Evolutionary conservation across 1,140 invertebrate genomes (phyloP).

Genomic region (Formica selysi): DNA sequence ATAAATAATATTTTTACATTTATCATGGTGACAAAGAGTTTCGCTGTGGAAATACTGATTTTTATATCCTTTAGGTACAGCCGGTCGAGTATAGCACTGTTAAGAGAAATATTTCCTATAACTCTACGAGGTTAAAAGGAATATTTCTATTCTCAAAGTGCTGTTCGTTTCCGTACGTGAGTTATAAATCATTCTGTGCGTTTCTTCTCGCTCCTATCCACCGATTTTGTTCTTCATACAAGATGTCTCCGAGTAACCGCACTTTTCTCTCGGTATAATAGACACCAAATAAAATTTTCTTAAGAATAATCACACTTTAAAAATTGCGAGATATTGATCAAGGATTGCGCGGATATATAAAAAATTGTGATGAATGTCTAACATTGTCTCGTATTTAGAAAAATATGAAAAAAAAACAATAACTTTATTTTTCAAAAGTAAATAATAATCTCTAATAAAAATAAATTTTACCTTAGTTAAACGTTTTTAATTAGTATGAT

Average conservation of each 20-base stretch:
- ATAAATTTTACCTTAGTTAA: too few species aligned
- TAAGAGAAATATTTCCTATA: slow-evolving; percentile 52
- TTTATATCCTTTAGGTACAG: slow-evolving; percentile 25
- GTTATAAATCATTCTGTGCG: slow-evolving; percentile 7
- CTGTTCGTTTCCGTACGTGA: slow-evolving; percentile 43
- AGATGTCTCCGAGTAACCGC: neutral
- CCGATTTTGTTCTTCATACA: neutral
- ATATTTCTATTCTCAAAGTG: slow-evolving; percentile 54
- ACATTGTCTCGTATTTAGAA: too few species aligned
- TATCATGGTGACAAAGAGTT: slow-evolving; percentile 47
- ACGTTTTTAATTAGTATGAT: too few species aligned
- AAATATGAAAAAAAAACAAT: too few species aligned
- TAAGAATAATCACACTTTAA: slow-evolving; percentile 4
- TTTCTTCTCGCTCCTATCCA: neutral
- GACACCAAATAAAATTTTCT: neutral
- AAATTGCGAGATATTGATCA: neutral
- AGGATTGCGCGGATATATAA: too few species aligned
- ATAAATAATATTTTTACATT: slow-evolving; percentile 47
- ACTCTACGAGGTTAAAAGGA: slow-evolving; percentile 47
- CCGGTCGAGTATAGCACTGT: slow-evolving; percentile 3
- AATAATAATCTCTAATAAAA: too few species aligned
- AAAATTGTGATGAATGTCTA: too few species aligned
- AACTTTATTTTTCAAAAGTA: too few species aligned
- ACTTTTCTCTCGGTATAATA: slow-evolving; percentile 6
- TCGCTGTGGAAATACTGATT: slow-evolving; percentile 38